Conservation (phyloP, 2,113 vertebrate genomes). For the Hylia prasina region DNA sequence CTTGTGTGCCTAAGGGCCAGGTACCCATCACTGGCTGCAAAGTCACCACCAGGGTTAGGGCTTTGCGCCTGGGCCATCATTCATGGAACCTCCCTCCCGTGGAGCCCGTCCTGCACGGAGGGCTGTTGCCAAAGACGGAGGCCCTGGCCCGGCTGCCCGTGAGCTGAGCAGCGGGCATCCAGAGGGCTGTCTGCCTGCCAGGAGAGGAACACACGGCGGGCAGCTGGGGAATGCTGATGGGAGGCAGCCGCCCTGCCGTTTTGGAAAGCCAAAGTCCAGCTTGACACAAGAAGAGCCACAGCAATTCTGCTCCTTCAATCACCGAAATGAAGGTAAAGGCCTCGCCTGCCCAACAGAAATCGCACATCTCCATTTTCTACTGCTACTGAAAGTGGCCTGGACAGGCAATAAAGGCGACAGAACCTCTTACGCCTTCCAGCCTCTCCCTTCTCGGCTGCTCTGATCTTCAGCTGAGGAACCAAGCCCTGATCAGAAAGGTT, state of each 20-base stretch:
- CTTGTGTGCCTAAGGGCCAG: rapidly evolving
- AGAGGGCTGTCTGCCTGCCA: rapidly evolving
- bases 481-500: rapidly evolving
- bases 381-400: neutral
- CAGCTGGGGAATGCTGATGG: neutral
- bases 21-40: rapidly evolving
- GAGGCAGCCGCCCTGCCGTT: rapidly evolving
- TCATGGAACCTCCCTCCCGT: rapidly evolving
- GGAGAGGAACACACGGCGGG: no score
- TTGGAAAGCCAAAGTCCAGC: no score
- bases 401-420: rapidly evolving
- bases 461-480: no score
- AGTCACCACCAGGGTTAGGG: neutral
- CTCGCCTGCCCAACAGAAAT: neutral
- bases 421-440: neutral
- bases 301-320: neutral
- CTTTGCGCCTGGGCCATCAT: no score
- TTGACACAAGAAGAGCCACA: neutral
- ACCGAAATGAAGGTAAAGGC: rapidly evolving
- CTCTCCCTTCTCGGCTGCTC: neutral
- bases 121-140: rapidly evolving
- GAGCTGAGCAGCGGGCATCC: rapidly evolving
- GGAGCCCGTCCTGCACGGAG: rapidly evolving
- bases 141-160: neutral
- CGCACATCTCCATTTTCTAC: rapidly evolving